Base-by-base conservation (phyloP, 2,888 invertebrate species). In the Ischnus inquisitorius region DNA sequence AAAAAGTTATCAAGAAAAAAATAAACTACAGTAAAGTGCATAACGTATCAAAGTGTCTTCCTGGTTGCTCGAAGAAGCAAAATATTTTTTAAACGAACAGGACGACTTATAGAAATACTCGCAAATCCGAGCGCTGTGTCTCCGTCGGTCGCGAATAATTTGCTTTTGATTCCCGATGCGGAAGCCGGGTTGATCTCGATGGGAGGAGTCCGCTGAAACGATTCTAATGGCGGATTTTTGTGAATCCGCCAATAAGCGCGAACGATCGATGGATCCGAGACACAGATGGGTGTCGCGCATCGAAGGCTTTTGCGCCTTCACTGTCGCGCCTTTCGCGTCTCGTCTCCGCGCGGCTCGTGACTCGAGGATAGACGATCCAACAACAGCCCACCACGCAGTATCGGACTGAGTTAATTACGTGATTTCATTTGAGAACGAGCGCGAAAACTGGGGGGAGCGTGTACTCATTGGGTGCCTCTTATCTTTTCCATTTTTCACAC, bases 221-320 rank as follows among this genome's bases (percentile, higher is more conserved):
- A 90, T 90, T 91, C 90, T 91, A 92, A 92, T 92, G 92, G 92
- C 92, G 92, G 92, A 91, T 92, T 92, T 92, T 92, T 92, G 91
- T 90, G 84, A 88, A 88, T 90, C 90, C 77, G 84, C 84, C 84
- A 84, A 84, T 84, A 84, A 84, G 84, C 77, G 84, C 74, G 74
- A 69, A 75, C 84, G 84, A 84, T 84, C 84, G 84, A 84, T 80
- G 84, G 81, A 84, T 84, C 84, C 81, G 74, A 74, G 80, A 74
- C 84, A 74, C 84, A 78, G 84, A 84, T 84, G 84, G 84, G 84
- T 84, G 84, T 84, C 84, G 84, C 78, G 64, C 71, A 80, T 84
- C 74, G 78, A 74, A 81, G 81, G 77, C 74, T 84, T 84, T 84
- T 84, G 79, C 83, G 79, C 79, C 85, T 87, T 83, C 85, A 64